These are phyloP conservation scores for Condylura cristata DNA, from an alignment of 2,113 vertebrate species.

Conservation along the genomic window DNA sequence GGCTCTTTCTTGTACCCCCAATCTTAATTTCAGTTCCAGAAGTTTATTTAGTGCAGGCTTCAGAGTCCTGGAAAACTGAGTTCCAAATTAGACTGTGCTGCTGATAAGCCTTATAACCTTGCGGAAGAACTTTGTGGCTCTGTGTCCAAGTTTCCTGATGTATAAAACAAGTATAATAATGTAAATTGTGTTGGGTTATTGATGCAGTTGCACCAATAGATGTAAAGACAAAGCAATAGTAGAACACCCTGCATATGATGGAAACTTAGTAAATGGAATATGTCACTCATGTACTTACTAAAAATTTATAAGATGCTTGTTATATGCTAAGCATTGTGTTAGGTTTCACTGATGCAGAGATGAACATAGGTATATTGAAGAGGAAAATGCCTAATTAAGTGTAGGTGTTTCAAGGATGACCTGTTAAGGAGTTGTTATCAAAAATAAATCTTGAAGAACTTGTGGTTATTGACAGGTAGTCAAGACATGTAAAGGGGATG, in stretches of 20 bases:
- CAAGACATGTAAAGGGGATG: not conserved
- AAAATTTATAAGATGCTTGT: constrained; percentile 27
- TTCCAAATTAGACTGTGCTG: not conserved
- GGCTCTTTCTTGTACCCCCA: not conserved
- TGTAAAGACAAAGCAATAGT: not conserved
- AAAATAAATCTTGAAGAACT: constrained; percentile 13
- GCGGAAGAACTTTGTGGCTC: not conserved
- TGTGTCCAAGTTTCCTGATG: not conserved
- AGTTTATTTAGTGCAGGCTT: not conserved
- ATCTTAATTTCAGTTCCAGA: not conserved
- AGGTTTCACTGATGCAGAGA: not conserved
- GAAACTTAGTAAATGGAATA: not conserved
- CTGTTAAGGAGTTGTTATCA: not conserved
- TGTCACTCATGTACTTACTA: not conserved
- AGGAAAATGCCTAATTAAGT: not conserved
- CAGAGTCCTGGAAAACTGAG: not conserved
- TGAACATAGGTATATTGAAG: not conserved
- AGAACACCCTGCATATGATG: not conserved
- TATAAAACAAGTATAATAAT: not conserved
- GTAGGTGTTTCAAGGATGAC: not conserved
- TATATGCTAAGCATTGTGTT: not conserved
- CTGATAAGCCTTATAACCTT: not conserved
- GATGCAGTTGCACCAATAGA: not conserved
- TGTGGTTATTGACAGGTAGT: not conserved
- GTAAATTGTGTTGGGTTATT: not conserved